Evolutionary conservation across 2,113 vertebrate genomes (phyloP).

Genomic region (Paratilapia polleni): DNA sequence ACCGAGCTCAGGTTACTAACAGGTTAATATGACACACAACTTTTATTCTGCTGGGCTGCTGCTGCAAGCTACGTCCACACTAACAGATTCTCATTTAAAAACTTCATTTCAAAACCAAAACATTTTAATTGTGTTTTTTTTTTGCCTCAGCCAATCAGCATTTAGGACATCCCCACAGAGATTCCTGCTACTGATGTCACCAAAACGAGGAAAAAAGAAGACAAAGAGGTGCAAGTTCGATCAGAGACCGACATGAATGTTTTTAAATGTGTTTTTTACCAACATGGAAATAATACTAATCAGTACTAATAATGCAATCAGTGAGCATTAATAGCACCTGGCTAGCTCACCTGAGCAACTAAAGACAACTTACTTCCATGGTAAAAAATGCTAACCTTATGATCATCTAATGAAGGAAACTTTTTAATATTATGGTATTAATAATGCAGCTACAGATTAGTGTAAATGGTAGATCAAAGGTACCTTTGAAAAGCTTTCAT

Average conservation of each 20-base stretch:
- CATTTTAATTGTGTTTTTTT: not conserved
- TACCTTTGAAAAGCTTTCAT: no score
- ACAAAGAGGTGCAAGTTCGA: not conserved
- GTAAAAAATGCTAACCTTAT: no score
- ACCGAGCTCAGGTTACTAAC: no score
- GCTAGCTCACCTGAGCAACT: not conserved
- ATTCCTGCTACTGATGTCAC: not conserved
- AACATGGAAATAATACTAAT: rapidly evolving
- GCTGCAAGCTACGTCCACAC: not conserved
- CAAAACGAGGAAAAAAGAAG: not conserved
- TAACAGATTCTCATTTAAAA: not conserved
- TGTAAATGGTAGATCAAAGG: no score
- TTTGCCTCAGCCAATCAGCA: not conserved
- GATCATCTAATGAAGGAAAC: no score
- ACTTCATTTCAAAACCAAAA: not conserved
- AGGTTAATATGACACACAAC: no score
- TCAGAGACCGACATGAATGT: not conserved
- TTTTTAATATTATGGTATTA: no score
- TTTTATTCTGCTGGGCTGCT: not conserved
- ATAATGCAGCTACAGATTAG: no score
- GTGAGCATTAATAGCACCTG: not conserved
- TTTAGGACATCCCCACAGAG: not conserved
- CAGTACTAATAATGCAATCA: not conserved
- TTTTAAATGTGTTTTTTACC: not conserved
- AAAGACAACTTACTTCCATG: rapidly evolving